These are phyloP conservation scores for Eptatretus atami DNA, from an alignment of 2,797 vertebrate genomes.

Conservation along the genomic window DNA sequence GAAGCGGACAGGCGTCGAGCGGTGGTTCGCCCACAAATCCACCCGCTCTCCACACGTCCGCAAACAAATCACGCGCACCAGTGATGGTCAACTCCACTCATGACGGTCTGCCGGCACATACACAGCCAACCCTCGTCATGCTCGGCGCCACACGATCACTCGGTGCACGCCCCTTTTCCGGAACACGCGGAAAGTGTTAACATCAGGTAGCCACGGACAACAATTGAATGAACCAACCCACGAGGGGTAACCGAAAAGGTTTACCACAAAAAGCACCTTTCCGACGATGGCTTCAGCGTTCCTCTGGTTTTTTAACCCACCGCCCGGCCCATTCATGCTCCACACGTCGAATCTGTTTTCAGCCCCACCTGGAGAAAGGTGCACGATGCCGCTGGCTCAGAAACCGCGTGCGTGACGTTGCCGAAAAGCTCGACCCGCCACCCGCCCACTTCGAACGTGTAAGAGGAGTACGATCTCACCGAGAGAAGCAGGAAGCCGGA, in stretches of 20 bases:
- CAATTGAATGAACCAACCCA: too few species aligned
- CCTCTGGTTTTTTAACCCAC: constrained; percentile 43
- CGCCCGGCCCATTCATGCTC: constrained; percentile 45
- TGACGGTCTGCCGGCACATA: constrained; percentile 26
- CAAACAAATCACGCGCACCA: constrained; percentile 39
- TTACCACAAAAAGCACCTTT: constrained; percentile 27
- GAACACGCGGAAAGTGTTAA: too few species aligned
- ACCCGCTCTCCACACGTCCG: constrained; percentile 81
- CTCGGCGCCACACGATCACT: not conserved
- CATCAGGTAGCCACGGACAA: too few species aligned
- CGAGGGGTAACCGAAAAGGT: not conserved
- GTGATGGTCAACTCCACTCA: constrained; percentile 74
- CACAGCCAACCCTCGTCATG: constrained; percentile 8
- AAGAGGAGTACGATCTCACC: constrained; percentile 18
- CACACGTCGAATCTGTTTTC: constrained; percentile 94
- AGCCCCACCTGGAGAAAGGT: constrained; percentile 34
- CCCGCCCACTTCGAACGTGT: too few species aligned
- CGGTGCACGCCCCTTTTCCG: too few species aligned
- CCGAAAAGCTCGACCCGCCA: too few species aligned
- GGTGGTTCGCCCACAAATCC: constrained; percentile 86
- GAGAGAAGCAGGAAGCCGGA: constrained; percentile 73
- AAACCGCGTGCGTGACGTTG: too few species aligned
- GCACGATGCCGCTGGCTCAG: constrained; percentile 7
- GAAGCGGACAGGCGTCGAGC: constrained; percentile 57
- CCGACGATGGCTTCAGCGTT: constrained; percentile 65